Percentiles rank a stretch among this genome's conserved stretches.
phyloP scores from a whole-genome alignment of 64 coral and sea anemone species.

The Platygyra sinensis region DNA sequence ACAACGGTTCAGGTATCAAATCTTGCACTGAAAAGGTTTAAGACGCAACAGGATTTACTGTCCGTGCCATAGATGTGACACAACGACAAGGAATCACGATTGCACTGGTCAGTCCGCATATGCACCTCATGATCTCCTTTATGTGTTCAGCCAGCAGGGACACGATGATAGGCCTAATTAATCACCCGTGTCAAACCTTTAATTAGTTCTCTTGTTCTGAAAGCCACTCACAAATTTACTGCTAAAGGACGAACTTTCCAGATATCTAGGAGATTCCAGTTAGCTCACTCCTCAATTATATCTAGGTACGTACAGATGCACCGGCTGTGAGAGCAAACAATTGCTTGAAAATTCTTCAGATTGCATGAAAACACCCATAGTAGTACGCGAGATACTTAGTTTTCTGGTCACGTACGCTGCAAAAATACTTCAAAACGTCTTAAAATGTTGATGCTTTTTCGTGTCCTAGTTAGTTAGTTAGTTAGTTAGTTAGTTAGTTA shows the following conservation, averaged over 20 bases:
- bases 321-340: not conserved
- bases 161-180: not conserved
- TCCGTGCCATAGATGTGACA: not conserved
- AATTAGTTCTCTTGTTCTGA: not conserved
- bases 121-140: not conserved
- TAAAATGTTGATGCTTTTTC: not conserved
- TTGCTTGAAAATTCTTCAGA: not conserved
- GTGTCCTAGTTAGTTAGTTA: too few relatives aligned
- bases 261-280: not conserved
- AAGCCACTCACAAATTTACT: not conserved
- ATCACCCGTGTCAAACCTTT: not conserved
- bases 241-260: not conserved
- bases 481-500: too few relatives aligned
- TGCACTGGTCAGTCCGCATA: not conserved
- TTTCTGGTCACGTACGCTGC: conserved; percentile 39
- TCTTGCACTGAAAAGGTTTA: too few relatives aligned
- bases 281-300: too few relatives aligned
- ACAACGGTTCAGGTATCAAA: too few relatives aligned
- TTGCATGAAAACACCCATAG: not conserved
- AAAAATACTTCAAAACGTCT: too few relatives aligned
- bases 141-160: not conserved
- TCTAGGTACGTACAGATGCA: not conserved
- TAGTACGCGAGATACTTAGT: not conserved
- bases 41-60: too few relatives aligned
- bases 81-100: not conserved